These are phyloP conservation scores for Hydrotaea diabolus DNA, from an alignment of 2,888 invertebrate genomes.

Conservation along the genomic window DNA sequence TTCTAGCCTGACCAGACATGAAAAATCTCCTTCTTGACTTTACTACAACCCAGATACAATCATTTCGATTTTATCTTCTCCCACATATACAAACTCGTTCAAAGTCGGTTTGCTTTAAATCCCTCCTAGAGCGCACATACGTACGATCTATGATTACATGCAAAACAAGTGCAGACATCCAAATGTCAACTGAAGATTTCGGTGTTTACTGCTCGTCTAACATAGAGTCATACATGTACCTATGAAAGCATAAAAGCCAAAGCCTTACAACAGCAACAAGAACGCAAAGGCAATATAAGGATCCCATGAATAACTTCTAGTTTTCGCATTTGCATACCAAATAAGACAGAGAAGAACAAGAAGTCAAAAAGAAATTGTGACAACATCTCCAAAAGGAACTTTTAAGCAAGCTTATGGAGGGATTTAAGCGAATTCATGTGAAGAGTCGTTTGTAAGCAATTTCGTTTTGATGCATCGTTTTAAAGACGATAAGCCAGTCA, in stretches of 20 bases:
- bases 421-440: too few relatives aligned
- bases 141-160: constrained; percentile 1
- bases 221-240: neutral
- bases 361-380: neutral
- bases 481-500: too few relatives aligned
- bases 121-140: neutral
- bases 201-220: neutral
- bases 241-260: neutral
- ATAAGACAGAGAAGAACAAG: neutral
- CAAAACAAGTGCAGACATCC: neutral
- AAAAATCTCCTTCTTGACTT: too few relatives aligned
- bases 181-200: neutral
- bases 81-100: neutral
- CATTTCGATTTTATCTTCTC: neutral
- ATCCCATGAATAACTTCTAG: neutral
- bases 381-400: neutral
- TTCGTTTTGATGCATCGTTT: too few relatives aligned
- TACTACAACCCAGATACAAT: too few relatives aligned
- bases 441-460: neutral
- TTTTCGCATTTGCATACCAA: neutral
- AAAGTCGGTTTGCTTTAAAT: neutral
- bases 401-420: neutral
- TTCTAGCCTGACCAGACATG: too few relatives aligned
- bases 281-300: neutral
- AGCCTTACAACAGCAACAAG: neutral